A percentile compares a stretch with the other conserved stretches of the same genome.
These are phyloP conservation scores for Lasioglossum pauxillum DNA, from an alignment of 2,888 invertebrate species.

Conservation along the genomic window DNA sequence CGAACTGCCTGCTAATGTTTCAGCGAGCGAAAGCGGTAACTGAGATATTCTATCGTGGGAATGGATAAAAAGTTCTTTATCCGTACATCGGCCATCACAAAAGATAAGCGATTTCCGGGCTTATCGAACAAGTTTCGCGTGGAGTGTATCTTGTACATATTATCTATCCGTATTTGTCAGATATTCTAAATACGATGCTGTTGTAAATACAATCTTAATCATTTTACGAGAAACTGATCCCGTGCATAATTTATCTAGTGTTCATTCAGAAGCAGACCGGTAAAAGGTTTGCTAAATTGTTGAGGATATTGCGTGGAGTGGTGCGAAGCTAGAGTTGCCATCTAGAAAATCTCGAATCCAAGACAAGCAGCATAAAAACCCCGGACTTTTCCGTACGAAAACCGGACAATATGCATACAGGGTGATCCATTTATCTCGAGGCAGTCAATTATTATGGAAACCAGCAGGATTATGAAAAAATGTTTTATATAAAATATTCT, in stretches of 20 bases:
- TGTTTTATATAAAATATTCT: no score
- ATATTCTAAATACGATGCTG: background rate
- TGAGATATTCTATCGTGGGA: constrained; percentile 52
- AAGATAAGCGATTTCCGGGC: constrained; percentile 57
- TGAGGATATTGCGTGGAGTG: no score
- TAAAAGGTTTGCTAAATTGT: background rate
- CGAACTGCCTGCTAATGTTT: constrained; percentile 24
- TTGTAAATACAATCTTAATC: background rate
- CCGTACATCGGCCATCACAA: constrained; percentile 53
- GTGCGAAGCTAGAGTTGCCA: no score
- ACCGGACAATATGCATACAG: no score
- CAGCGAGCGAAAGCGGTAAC: constrained; percentile 27
- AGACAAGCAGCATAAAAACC: no score
- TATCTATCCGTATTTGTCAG: background rate
- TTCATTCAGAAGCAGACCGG: background rate
- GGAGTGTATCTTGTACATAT: background rate
- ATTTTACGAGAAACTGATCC: background rate
- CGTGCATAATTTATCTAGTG: background rate
- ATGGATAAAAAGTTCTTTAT: constrained; percentile 66
- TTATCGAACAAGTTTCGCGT: constrained; percentile 18
- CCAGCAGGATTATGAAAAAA: no score
- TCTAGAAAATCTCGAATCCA: no score
- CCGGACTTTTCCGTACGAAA: no score
- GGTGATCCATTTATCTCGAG: no score
- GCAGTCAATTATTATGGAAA: no score